phyloP scores from a whole-genome alignment of 2,113 vertebrate species.

The Pelecanus crispus region DNA sequence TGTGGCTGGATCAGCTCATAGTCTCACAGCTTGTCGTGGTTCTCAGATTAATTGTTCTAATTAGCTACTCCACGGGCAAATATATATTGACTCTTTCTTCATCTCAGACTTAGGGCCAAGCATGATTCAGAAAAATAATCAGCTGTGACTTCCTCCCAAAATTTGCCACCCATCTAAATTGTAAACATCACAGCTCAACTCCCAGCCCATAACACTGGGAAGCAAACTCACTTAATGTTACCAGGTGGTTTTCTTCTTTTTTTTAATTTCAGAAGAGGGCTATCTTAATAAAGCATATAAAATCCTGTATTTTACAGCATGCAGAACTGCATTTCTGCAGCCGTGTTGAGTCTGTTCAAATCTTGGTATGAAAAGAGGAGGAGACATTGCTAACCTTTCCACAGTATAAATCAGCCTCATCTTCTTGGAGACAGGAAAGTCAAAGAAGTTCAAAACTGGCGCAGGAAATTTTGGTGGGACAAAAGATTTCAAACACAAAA shows the following conservation, averaged over 20 bases:
- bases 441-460: not conserved
- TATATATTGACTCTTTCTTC: not conserved
- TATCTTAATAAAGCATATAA: not conserved
- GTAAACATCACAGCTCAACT: not conserved
- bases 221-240: not conserved
- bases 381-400: not conserved
- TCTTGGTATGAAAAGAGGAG: not conserved
- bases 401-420: not conserved
- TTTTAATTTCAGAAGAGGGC: not conserved
- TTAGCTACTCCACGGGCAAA: conserved; percentile 15
- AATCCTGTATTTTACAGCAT: not conserved
- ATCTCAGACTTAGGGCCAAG: not conserved
- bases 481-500: not conserved
- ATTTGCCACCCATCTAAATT: not conserved
- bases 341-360: fast-evolving
- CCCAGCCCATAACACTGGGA: not conserved
- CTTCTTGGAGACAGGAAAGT: not conserved
- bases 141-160: not conserved
- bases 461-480: not conserved
- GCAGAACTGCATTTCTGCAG: not conserved
- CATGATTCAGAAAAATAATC: not conserved
- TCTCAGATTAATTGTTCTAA: conserved; percentile 36
- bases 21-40: conserved; percentile 2
- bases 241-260: not conserved
- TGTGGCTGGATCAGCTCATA: not conserved